Percentiles rank a stretch among this genome's conserved stretches.
Conservation (phyloP, 2,888 invertebrate genomes). For the Plemyria rubiginata region DNA sequence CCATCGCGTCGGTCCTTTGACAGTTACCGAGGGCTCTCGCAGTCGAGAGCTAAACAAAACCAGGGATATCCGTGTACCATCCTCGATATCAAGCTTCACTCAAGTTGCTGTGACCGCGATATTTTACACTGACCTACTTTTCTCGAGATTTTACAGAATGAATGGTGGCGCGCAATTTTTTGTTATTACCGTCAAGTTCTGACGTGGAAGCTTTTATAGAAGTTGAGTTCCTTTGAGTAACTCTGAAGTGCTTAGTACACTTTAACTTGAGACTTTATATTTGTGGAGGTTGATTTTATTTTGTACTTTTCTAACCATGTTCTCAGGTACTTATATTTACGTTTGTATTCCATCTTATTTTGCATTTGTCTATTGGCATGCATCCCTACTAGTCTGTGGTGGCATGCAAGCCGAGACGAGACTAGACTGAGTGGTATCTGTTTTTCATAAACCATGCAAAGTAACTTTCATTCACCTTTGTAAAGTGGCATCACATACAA, state of each 20-base stretch:
- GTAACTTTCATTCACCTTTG: constrained; percentile 26
- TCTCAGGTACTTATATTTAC: no score
- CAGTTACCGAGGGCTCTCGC: constrained; percentile 50
- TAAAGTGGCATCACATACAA: constrained; percentile 37
- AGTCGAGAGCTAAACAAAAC: constrained; percentile 71
- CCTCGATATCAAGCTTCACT: constrained; percentile 52
- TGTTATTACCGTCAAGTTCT: constrained; percentile 34
- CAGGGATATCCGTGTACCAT: constrained; percentile 53
- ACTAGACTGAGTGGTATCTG: neutral
- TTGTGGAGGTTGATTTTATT: constrained; percentile 7
- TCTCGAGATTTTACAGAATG: constrained; percentile 37
- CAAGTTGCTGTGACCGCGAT: constrained; percentile 61
- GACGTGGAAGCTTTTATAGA: constrained; percentile 23
- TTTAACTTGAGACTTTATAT: constrained; percentile 11
- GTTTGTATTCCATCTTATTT: neutral
- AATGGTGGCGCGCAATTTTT: constrained; percentile 37
- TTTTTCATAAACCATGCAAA: constrained; percentile 17
- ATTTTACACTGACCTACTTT: constrained; percentile 68
- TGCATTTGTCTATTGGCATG: neutral
- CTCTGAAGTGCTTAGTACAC: constrained; percentile 14
- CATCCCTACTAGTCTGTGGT: no score
- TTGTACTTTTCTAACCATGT: no score
- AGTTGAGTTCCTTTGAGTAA: constrained; percentile 27
- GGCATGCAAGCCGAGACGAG: no score
- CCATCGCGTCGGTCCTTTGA: constrained; percentile 55